Evolutionary conservation across 92 coral and sea anemone genomes (phyloP).

Genomic region (Siderastrea siderea): DNA sequence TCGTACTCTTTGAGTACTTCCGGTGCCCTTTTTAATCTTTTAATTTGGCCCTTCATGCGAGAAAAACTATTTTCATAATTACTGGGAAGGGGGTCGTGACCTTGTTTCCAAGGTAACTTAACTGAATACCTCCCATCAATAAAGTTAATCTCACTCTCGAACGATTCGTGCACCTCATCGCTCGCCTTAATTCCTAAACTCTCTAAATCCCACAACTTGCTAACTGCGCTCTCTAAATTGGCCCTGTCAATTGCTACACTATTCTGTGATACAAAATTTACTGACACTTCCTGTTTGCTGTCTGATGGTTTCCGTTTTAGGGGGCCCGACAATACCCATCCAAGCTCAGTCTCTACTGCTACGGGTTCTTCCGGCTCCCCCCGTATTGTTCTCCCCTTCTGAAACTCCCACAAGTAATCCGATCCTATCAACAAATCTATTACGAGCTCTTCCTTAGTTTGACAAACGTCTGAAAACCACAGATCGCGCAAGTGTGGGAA

Average conservation of each 20-base stretch:
- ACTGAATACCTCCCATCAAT: constrained; percentile 37
- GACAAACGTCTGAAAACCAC: constrained; percentile 66
- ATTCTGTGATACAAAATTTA: constrained; percentile 27
- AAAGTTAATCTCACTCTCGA: constrained; percentile 20
- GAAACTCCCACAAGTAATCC: constrained; percentile 73
- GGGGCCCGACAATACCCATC: constrained; percentile 51
- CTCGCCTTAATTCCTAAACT: constrained; percentile 57
- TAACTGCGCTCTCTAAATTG: constrained; percentile 41
- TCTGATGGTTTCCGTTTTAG: constrained; percentile 18
- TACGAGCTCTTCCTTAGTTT: constrained; percentile 37
- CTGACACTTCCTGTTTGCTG: constrained; percentile 20
- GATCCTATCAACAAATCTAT: constrained; percentile 70
- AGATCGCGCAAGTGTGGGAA: constrained; percentile 55
- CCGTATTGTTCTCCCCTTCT: constrained; percentile 36
- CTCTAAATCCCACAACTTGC: constrained; percentile 72
- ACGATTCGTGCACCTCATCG: constrained; percentile 57
- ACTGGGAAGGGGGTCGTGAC: constrained; percentile 28
- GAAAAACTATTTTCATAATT: constrained; percentile 32
- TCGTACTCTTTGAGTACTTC: constrained; percentile 47
- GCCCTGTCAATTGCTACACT: not conserved
- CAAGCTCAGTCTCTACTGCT: constrained; percentile 49
- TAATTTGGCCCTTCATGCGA: constrained; percentile 13
- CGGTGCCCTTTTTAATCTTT: constrained; percentile 26
- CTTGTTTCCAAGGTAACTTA: constrained; percentile 42
- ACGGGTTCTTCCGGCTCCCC: constrained; percentile 51